Evolutionary conservation across 2,113 vertebrate genomes (phyloP).

Genomic region (Opisthocomus hoazin): DNA sequence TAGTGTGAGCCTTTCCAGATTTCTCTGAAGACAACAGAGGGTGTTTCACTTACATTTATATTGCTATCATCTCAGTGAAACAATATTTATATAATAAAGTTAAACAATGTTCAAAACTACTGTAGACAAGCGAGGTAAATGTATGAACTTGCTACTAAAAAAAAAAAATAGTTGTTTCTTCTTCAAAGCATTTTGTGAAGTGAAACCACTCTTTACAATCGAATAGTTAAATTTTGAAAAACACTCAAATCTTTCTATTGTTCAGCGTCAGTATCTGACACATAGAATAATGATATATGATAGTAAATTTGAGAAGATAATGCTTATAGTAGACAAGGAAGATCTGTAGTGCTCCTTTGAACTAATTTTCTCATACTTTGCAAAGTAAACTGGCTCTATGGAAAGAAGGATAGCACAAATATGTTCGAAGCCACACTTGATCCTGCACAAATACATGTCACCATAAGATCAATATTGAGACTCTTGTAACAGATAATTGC

Average conservation of each 20-base stretch:
- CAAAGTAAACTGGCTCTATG: background rate
- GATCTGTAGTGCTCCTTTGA: background rate
- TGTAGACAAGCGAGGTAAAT: background rate
- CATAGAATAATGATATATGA: background rate
- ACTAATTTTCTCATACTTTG: background rate
- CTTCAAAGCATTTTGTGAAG: background rate
- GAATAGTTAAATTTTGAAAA: background rate
- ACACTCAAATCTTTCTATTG: background rate
- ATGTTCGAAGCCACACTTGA: background rate
- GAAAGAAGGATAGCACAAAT: background rate
- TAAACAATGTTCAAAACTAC: background rate
- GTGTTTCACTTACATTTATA: background rate
- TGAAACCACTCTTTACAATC: background rate
- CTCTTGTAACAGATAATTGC: accelerated
- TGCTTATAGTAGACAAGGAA: background rate
- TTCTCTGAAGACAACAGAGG: background rate
- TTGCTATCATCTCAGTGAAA: background rate
- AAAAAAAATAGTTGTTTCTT: background rate
- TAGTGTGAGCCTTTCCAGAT: constrained; percentile 26
- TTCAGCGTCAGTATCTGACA: background rate
- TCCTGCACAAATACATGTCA: background rate
- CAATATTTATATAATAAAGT: background rate
- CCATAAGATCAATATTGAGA: background rate
- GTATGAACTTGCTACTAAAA: background rate
- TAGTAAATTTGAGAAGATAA: background rate